A percentile compares a stretch with the other conserved stretches of the same genome.
Conservation (phyloP, 2,113 vertebrate genomes). For the Nycticryphes semicollaris region DNA sequence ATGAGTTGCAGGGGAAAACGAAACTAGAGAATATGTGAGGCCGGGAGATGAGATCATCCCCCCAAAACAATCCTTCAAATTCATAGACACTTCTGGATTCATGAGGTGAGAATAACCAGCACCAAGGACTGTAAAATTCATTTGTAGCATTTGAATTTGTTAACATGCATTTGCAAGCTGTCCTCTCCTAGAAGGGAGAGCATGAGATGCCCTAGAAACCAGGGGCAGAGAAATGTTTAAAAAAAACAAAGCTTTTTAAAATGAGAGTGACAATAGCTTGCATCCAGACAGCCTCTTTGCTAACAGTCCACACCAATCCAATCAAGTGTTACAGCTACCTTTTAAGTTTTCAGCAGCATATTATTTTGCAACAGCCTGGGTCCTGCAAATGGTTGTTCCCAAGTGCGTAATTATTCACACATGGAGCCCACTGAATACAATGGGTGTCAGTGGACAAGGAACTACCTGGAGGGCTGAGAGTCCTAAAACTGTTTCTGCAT, state of each 20-base stretch:
- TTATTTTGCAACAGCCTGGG: conserved; percentile 24
- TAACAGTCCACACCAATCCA: neutral
- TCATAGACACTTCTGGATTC: conserved; percentile 71
- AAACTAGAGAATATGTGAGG: conserved; percentile 71
- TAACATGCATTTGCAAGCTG: conserved; percentile 56
- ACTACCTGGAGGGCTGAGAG: conserved; percentile 9
- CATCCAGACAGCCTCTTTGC: neutral
- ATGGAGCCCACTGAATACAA: conserved; percentile 24
- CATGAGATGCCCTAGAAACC: neutral
- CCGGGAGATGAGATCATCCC: conserved; percentile 72
- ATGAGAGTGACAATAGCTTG: neutral
- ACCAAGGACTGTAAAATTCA: conserved; percentile 66
- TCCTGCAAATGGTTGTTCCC: conserved; percentile 35
- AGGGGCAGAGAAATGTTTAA: neutral
- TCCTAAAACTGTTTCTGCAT: conserved; percentile 38
- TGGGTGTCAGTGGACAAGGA: conserved; percentile 34
- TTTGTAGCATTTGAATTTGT: conserved; percentile 54
- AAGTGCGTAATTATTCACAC: conserved; percentile 32
- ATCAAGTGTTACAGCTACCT: neutral
- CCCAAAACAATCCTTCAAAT: conserved; percentile 60
- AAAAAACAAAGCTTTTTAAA: neutral
- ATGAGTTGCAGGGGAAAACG: conserved; percentile 44
- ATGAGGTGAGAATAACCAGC: conserved; percentile 69
- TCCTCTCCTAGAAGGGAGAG: conserved; percentile 9
- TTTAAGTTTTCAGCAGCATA: conserved; percentile 34